A percentile compares a stretch with the other conserved stretches of the same genome.
phyloP scores from a whole-genome alignment of 2,113 vertebrate species.

The Xiphorhynchus elegans region DNA sequence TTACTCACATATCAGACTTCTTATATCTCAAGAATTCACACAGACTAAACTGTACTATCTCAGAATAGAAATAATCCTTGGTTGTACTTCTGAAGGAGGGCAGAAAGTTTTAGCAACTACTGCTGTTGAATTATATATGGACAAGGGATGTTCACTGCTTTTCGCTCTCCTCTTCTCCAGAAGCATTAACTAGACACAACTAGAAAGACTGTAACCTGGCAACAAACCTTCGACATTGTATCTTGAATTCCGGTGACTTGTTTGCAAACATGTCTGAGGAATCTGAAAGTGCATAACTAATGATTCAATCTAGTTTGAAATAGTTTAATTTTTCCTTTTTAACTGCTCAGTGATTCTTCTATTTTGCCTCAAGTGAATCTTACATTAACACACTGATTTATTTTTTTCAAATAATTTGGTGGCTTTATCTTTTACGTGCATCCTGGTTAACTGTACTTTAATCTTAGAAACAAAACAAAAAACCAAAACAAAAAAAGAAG shows the following conservation, averaged over 20 bases:
- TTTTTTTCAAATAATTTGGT: background rate
- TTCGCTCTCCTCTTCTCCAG: background rate
- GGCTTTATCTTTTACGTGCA: background rate
- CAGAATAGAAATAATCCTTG: constrained; percentile 20
- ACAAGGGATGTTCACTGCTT: background rate
- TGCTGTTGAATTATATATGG: background rate
- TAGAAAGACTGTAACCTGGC: background rate
- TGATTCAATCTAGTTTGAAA: background rate
- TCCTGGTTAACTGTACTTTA: background rate
- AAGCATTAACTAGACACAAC: background rate
- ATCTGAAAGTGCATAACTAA: background rate
- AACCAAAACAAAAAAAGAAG: too few species aligned
- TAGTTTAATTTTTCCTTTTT: background rate
- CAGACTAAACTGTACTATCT: constrained; percentile 1
- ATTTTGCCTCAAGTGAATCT: background rate
- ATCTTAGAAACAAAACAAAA: fast-evolving
- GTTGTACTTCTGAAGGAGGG: background rate
- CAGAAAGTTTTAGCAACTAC: background rate
- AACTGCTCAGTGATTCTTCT: background rate
- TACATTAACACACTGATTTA: background rate
- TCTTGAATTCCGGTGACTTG: background rate
- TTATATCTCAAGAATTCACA: background rate
- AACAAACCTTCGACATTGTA: background rate
- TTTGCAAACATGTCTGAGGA: background rate
- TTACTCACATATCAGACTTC: background rate